Evolutionary conservation across 2,113 vertebrate genomes (phyloP).

Genomic region (Protobothrops mucrosquamatus): DNA sequence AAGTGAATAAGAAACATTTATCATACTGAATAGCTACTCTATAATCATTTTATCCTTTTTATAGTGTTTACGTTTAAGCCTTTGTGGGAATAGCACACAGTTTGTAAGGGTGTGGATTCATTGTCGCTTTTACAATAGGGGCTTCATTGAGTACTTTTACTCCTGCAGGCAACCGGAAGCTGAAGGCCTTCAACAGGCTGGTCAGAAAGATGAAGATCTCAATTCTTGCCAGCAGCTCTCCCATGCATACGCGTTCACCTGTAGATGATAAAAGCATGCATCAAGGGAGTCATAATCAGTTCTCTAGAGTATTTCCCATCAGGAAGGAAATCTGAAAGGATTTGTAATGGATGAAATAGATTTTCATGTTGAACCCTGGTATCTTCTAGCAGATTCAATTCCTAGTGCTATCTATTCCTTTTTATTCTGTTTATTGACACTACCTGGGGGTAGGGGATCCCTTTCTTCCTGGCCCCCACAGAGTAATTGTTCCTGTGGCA

Average conservation of each 20-base stretch:
- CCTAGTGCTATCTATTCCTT: too few relatives aligned
- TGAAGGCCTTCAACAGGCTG: neutral
- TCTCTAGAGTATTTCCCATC: neutral
- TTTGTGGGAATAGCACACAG: neutral
- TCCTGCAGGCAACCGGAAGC: neutral
- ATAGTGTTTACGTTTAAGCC: neutral
- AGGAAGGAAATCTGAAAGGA: neutral
- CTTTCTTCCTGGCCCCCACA: neutral
- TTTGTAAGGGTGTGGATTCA: neutral
- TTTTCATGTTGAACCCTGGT: too few relatives aligned
- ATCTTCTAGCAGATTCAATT: too few relatives aligned
- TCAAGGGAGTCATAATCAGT: neutral
- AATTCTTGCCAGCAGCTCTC: neutral
- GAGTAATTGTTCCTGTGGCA: neutral
- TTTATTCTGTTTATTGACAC: neutral
- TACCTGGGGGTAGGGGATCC: too few relatives aligned
- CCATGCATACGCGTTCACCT: neutral
- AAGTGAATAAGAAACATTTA: neutral
- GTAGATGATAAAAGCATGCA: neutral
- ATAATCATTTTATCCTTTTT: neutral
- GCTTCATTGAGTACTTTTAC: neutral
- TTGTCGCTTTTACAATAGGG: rapidly evolving
- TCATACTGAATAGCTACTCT: too few relatives aligned
- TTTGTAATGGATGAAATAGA: too few relatives aligned
- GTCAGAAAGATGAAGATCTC: neutral